Conservation (phyloP, 1,140 invertebrate species). For the Dysdera silvatica region DNA sequence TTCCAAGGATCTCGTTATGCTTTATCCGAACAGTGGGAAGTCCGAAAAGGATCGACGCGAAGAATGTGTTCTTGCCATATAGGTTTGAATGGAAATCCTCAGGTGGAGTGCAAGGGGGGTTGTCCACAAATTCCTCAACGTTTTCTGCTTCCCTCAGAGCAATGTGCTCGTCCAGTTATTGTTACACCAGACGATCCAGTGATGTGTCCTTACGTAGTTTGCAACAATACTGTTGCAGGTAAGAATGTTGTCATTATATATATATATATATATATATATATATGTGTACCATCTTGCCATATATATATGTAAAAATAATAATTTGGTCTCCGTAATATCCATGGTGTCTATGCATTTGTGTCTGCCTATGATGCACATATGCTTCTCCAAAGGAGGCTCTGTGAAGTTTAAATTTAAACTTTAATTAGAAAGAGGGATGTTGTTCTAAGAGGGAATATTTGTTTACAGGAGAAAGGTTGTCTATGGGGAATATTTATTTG, state of each 20-base stretch:
- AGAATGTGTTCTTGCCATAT: conserved; percentile 5
- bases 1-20: conserved; percentile 30
- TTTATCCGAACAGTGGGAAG: conserved; percentile 35
- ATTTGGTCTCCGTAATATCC: too few relatives aligned
- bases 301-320: too few relatives aligned
- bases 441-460: too few relatives aligned
- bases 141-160: conserved; percentile 31
- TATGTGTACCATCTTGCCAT: too few relatives aligned
- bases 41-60: conserved; percentile 2
- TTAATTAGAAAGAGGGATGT: too few relatives aligned
- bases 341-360: too few relatives aligned
- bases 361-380: too few relatives aligned
- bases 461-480: too few relatives aligned
- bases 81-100: conserved; percentile 13
- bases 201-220: conserved; percentile 37
- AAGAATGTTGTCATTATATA: background rate
- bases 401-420: too few relatives aligned
- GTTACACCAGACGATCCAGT: conserved; percentile 34
- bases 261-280: too few relatives aligned
- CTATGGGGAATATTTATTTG: too few relatives aligned
- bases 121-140: conserved; percentile 33
- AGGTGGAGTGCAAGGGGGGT: conserved; percentile 32
- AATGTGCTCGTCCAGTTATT: conserved; percentile 32
- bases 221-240: conserved; percentile 35
- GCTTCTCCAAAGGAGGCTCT: too few relatives aligned